Base-by-base conservation (phyloP, 2,113 vertebrate species). In the Bucco capensis region DNA sequence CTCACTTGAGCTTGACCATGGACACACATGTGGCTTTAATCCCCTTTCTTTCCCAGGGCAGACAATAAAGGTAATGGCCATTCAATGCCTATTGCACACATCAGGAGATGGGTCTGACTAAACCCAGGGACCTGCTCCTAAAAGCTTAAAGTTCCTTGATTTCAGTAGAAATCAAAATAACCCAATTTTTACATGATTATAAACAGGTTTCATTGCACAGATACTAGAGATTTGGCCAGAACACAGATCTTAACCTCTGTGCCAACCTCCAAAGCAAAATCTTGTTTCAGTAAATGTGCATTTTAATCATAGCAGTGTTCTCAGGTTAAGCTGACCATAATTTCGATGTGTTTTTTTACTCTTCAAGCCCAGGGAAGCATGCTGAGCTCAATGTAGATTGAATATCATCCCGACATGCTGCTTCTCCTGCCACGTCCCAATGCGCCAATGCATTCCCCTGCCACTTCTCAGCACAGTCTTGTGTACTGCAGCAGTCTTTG, bases 381-480 rank as follows among this genome's bases (percentile, higher is more conserved):
- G 17, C 19, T 88, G 42, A 77, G 17, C 14, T 71, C 28, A 13
- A 1, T 2, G 19, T 10, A 19, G 62, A 14, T 18, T 1, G 1
- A 14, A 54, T 6, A 30, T 5, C 23, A 42, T 4, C 31, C 16
- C 25, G 60, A 5, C 8, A 16, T 0, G 0, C 12, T 47, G 19
- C 4, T 23, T 9, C 30, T 44, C 60, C 21, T 80, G 16, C 21
- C 25, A 4, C 38, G 28, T 44, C 14, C 49, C 35, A 15, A 5
- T 4, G 8, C 1, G 0, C 0, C 0, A 0, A 0, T 35, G 49
- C 56, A 24, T 3, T 50, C 8, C 23, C 19, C 24, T 17, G 31
- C 8, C 18, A 51, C 6, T 28, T 33, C 47, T 54, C 5, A 0
- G 21, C 3, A 0, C 9, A 5, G 4, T 82, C 11, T 13, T 37